phyloP scores from a whole-genome alignment of 2,888 invertebrate species.

The Tinea pellionella region DNA sequence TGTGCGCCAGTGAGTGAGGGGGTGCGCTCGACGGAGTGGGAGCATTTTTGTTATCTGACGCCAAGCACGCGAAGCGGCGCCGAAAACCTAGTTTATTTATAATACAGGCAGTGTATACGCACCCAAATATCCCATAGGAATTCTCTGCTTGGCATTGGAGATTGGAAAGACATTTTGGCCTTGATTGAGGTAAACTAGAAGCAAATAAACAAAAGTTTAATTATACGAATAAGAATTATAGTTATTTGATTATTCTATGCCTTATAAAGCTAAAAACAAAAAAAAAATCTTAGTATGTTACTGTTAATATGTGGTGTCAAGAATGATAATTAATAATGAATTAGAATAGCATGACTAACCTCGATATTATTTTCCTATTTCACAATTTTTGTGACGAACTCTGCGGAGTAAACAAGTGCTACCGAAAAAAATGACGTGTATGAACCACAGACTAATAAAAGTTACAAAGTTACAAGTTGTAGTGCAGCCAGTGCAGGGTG shows the following conservation, averaged over 20 bases:
- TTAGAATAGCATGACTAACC: background rate
- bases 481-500: no score
- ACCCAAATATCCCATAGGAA: slow-evolving; percentile 86
- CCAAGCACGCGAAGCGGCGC: no score
- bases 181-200: background rate
- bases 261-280: background rate
- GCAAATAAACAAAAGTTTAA: background rate
- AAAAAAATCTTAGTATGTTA: background rate
- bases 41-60: no score
- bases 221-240: background rate
- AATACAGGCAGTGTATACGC: no score
- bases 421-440: background rate
- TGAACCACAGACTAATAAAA: no score
- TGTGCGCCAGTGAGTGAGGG: no score
- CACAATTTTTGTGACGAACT: background rate
- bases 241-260: background rate
- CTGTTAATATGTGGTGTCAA: background rate
- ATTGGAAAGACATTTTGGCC: slow-evolving; percentile 60
- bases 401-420: background rate
- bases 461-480: no score
- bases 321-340: background rate
- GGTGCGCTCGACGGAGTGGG: no score
- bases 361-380: background rate
- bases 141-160: slow-evolving; percentile 79
- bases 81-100: no score